phyloP scores from a whole-genome alignment of 2,797 vertebrate species.

The Paramormyrops hopkinsi region DNA sequence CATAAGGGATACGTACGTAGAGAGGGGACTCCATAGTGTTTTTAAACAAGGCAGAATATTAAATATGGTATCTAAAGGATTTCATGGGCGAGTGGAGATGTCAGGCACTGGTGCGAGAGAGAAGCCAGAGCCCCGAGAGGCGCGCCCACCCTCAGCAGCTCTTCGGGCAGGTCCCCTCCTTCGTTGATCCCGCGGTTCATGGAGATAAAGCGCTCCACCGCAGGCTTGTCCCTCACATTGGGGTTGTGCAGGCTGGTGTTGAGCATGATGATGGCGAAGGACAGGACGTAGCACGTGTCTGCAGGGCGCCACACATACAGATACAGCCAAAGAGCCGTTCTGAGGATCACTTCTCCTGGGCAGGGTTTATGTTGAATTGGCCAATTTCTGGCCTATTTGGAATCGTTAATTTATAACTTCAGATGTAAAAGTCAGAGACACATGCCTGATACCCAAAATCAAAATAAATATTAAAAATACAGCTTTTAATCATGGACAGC shows the following conservation, averaged over 20 bases:
- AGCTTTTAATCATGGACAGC: not conserved
- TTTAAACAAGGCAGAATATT: not conserved
- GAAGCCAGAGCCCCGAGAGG: not conserved
- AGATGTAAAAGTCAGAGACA: not conserved
- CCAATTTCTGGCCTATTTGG: not conserved
- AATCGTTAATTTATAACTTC: not conserved
- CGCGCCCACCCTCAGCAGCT: conserved; percentile 80
- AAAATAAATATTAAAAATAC: not conserved
- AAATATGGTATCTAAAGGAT: not conserved
- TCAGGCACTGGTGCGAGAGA: not conserved
- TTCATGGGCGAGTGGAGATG: not conserved
- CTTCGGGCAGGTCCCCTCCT: conserved; percentile 91
- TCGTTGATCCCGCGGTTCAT: conserved; percentile 98
- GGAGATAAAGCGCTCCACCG: conserved; percentile 88
- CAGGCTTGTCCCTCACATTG: conserved; percentile 90
- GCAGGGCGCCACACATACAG: conserved; percentile 28
- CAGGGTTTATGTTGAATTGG: not conserved
- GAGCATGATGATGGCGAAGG: conserved; percentile 96
- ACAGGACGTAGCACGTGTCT: conserved; percentile 97
- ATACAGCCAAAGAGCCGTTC: not conserved
- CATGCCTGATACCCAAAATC: not conserved
- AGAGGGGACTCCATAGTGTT: not conserved
- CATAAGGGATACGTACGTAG: not conserved
- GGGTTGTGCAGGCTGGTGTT: conserved; percentile 98
- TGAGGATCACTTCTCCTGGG: not conserved